A percentile compares a stretch with the other conserved stretches of the same genome.
These are phyloP conservation scores for Cathartes aura DNA, from an alignment of 2,113 vertebrate genomes.

Conservation along the genomic window DNA sequence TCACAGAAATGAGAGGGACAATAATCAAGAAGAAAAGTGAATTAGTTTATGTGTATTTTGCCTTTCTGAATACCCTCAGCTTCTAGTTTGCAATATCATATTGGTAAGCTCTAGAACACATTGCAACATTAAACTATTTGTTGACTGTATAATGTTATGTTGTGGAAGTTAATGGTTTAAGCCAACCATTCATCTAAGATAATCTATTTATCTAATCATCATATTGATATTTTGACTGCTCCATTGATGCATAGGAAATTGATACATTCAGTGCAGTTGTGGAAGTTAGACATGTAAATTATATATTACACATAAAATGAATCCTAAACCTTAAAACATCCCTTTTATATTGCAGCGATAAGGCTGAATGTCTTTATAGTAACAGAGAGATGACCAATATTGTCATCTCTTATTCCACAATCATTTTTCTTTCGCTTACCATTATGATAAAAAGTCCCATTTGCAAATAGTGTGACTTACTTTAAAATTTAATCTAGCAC, in stretches of 20 bases:
- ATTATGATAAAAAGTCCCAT: not conserved
- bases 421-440: conserved; percentile 10
- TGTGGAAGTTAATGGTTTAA: not conserved
- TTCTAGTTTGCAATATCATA: not conserved
- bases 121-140: not conserved
- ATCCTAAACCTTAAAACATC: conserved; percentile 45
- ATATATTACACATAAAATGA: conserved; percentile 48
- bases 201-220: not conserved
- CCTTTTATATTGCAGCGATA: conserved; percentile 44
- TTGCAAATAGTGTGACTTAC: not conserved
- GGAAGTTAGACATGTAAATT: conserved; percentile 36
- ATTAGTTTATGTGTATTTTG: not conserved
- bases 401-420: not conserved
- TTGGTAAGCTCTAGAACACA: not conserved
- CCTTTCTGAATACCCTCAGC: not conserved
- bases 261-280: conserved; percentile 11
- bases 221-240: conserved; percentile 21
- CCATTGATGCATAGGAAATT: not conserved
- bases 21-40: not conserved
- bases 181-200: not conserved
- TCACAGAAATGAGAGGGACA: not conserved
- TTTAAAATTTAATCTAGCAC: conserved; percentile 22
- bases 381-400: conserved; percentile 36
- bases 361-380: conserved; percentile 51
- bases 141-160: not conserved